Conservation (phyloP, 2,888 invertebrate genomes). For the Amphipyra berbera region DNA sequence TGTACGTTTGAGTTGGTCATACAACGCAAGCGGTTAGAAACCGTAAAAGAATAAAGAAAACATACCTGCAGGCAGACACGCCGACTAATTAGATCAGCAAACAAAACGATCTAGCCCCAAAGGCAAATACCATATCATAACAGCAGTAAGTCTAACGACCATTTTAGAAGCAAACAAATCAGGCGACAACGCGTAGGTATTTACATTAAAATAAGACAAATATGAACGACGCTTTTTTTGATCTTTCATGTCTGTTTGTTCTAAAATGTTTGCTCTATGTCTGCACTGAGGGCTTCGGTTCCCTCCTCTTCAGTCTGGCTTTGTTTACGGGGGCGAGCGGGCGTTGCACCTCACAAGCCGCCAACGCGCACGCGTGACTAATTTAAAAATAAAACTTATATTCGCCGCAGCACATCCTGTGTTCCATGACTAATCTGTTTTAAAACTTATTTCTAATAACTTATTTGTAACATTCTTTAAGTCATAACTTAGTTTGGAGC, state of each 20-base stretch:
- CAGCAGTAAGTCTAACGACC: slow-evolving; percentile 5
- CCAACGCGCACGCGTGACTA: slow-evolving; percentile 67
- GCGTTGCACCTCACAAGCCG: slow-evolving; percentile 70
- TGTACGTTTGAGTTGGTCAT: slow-evolving; percentile 34
- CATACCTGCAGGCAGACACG: slow-evolving; percentile 47
- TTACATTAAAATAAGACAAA: slow-evolving; percentile 60
- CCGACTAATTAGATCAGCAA: slow-evolving; percentile 12
- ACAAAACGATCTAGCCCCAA: slow-evolving; percentile 12
- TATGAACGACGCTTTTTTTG: slow-evolving; percentile 65
- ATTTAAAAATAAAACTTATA: slow-evolving; percentile 78
- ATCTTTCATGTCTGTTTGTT: slow-evolving; percentile 72
- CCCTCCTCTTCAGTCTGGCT: slow-evolving; percentile 77
- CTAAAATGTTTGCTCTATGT: slow-evolving; percentile 78
- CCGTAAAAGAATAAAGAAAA: slow-evolving; percentile 54
- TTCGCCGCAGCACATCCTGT: slow-evolving; percentile 61
- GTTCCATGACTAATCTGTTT: slow-evolving; percentile 37
- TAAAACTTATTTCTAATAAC: slow-evolving; percentile 27
- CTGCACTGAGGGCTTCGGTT: slow-evolving; percentile 67
- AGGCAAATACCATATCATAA: background rate
- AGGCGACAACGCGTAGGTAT: slow-evolving; percentile 38
- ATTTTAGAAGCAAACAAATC: slow-evolving; percentile 44
- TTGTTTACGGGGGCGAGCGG: slow-evolving; percentile 79
- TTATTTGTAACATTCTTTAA: slow-evolving; percentile 14
- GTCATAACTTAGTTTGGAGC: slow-evolving; percentile 4
- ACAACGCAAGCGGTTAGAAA: slow-evolving; percentile 19